A percentile compares a stretch with the other conserved stretches of the same genome.
These are phyloP conservation scores for Chalcosyrphus nemorum DNA, from an alignment of 2,888 invertebrate species.

Conservation along the genomic window DNA sequence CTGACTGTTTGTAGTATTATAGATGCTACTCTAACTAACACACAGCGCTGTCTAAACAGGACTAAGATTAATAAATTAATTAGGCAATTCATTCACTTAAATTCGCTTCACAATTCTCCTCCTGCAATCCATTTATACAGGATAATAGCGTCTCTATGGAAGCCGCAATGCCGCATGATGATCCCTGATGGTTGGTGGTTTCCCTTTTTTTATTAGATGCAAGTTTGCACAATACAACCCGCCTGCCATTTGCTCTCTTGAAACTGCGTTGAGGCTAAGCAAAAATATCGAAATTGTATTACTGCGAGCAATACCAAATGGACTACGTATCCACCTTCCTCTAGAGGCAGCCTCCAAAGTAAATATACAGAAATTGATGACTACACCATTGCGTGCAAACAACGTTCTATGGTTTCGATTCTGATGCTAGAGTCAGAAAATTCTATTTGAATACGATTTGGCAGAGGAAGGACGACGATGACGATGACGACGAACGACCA, in stretches of 20 bases:
- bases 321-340: not conserved
- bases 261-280: not conserved
- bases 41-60: not conserved
- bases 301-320: not conserved
- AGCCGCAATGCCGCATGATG: constrained; percentile 33
- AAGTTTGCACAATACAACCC: constrained; percentile 44
- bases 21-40: too few relatives aligned
- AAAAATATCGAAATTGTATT: constrained; percentile 34
- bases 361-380: constrained; percentile 59
- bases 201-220: constrained; percentile 62
- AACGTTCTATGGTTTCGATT: constrained; percentile 18
- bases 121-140: not conserved
- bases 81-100: constrained; percentile 45
- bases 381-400: constrained; percentile 6
- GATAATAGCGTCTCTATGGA: not conserved
- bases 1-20: constrained; percentile 25
- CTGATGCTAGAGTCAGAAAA: constrained; percentile 36
- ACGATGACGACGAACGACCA: not conserved
- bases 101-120: not conserved
- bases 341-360: not conserved
- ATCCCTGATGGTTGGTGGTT: constrained; percentile 39
- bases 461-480: not conserved
- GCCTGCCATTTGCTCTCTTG: not conserved
- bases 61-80: constrained; percentile 61
- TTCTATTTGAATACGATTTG: constrained; percentile 54